Base-by-base conservation (phyloP, 1,140 invertebrate genomes). In the Melitaea cinxia region DNA sequence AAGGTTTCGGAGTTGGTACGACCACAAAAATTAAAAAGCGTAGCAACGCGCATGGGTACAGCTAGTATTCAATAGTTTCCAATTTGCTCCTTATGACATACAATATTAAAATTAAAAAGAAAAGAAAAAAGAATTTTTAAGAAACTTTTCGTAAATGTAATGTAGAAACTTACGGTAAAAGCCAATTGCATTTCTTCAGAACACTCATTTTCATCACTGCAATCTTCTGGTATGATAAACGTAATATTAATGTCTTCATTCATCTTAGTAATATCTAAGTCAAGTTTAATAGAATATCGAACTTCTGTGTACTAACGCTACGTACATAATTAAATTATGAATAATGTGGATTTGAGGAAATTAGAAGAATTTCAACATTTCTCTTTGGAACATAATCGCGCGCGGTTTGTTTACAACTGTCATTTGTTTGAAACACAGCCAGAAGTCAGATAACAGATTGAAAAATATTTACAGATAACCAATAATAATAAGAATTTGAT, bases 101-200 rank as follows among this genome's bases (percentile, higher is more conserved):
- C 2, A 26, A 2, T 26, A 26, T 4, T 26, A 26, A 2, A 6
- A 26, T 6, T 6, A n/a, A n/a, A n/a, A n/a, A n/a, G n/a, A n/a
- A n/a, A n/a, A n/a, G n/a, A n/a, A n/a, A n/a, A n/a, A n/a, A n/a
- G n/a, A n/a, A n/a, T 33, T 23, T 37, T n/a, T 19, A 60, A 35
- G 19, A 39, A 17, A 52, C 5, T n/a, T n/a, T n/a, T n/a, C n/a
- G n/a, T n/a, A n/a, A 52, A 21, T 39, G 3, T 5, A 12, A 53
- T 6, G 9, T 37, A 45, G 12, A 50, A 52, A 73, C 75, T 81
- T 76, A 91, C 90, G 12, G 77, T 77, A 71, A 81, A 91, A 28
- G 90, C 89, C 4, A 89, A 73, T 60, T 86, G 83, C 89, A 91
- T 91, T 49, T 91, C 89, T 37, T 83, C 83, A 24, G 82, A 78